These are phyloP conservation scores for Vulpes lagopus DNA, from an alignment of 2,113 vertebrate species.

Conservation along the genomic window DNA sequence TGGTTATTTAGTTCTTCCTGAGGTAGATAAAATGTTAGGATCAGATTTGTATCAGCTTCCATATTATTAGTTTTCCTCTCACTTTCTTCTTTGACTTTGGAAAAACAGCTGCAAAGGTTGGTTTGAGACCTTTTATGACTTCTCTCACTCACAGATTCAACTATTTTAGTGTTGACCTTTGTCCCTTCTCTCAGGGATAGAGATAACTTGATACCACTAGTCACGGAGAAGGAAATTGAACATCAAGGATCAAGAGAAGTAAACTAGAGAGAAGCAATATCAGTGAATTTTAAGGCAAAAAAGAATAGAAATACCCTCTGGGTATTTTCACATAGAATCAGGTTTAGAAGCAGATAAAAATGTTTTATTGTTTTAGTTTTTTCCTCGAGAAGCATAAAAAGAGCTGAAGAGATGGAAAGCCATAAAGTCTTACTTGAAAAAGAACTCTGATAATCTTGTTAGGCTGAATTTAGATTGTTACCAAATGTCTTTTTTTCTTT, in stretches of 20 bases:
- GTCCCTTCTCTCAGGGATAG: conserved; percentile 53
- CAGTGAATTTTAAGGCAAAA: conserved; percentile 66
- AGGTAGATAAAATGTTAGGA: neutral
- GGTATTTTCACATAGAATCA: conserved; percentile 68
- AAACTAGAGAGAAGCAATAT: conserved; percentile 55
- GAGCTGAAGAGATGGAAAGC: conserved; percentile 46
- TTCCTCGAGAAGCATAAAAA: conserved; percentile 63
- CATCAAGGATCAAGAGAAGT: conserved; percentile 62
- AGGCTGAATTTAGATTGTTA: conserved; percentile 39
- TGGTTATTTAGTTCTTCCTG: neutral
- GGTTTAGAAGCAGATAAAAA: conserved; percentile 76
- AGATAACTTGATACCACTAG: conserved; percentile 37
- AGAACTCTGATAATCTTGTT: conserved; percentile 39
- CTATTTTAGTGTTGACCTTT: conserved; percentile 57
- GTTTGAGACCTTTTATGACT: conserved; percentile 65
- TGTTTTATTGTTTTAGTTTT: conserved; percentile 71
- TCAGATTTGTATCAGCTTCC: conserved; percentile 51
- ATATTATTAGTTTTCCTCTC: conserved; percentile 31
- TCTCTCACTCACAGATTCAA: conserved; percentile 16
- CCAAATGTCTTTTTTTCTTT: neutral
- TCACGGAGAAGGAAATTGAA: conserved; percentile 54
- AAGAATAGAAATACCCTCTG: conserved; percentile 60
- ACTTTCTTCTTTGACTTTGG: conserved; percentile 67
- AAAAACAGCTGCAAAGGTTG: conserved; percentile 57
- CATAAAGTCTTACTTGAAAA: conserved; percentile 57